A percentile compares a stretch with the other conserved stretches of the same genome.
Conservation (phyloP, 1,140 invertebrate species). For the Lerema accius region DNA sequence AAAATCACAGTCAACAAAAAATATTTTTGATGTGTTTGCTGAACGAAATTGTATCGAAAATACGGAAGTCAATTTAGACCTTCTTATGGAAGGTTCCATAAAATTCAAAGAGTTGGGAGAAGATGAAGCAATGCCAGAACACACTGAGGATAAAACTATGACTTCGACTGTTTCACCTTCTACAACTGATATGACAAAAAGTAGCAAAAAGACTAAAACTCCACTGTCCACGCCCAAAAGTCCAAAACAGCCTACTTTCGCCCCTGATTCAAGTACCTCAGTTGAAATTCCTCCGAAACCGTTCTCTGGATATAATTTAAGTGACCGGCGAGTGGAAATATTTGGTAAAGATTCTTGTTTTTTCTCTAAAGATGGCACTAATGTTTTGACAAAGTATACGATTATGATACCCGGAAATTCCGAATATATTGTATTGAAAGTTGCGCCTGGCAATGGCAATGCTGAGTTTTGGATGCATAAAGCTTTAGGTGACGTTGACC, state of each 20-base stretch:
- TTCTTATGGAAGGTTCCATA: conserved; percentile 72
- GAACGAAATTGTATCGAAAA: conserved; percentile 56
- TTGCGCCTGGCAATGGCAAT: conserved; percentile 54
- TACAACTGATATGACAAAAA: conserved; percentile 48
- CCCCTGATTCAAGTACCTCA: conserved; percentile 16
- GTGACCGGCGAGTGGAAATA: conserved; percentile 78
- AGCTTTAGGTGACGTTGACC: conserved; percentile 48
- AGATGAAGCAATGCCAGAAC: conserved; percentile 41
- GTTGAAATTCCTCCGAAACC: conserved; percentile 43
- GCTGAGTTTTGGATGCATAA: conserved; percentile 68
- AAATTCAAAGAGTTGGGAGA: conserved; percentile 61
- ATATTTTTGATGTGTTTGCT: conserved; percentile 44
- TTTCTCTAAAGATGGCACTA: conserved; percentile 76
- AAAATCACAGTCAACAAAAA: conserved; percentile 54
- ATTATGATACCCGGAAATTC: conserved; percentile 72
- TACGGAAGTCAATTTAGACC: conserved; percentile 60
- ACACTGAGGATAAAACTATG: conserved; percentile 39
- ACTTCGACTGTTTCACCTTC: conserved; percentile 44
- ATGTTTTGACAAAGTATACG: conserved; percentile 64
- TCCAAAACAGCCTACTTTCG: conserved; percentile 35
- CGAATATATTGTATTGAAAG: conserved; percentile 60
- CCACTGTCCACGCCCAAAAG: conserved; percentile 42
- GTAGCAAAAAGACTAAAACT: conserved; percentile 54
- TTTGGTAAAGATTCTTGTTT: conserved; percentile 71
- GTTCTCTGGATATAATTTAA: conserved; percentile 77